phyloP scores from a whole-genome alignment of 2,888 invertebrate species.

The Dynastes hyllus region DNA sequence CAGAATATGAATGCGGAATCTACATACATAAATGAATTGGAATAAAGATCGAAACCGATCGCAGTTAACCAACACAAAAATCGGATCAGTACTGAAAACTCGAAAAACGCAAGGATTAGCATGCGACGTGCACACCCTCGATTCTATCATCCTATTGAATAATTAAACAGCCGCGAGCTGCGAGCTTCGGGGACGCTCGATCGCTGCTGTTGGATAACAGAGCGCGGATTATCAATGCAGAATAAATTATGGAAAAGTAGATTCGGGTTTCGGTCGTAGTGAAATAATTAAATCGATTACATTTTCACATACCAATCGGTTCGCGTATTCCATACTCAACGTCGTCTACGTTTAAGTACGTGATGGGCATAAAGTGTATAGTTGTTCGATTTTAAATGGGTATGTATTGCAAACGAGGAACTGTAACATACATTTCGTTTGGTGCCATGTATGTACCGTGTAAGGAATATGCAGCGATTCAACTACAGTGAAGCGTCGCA shows the following conservation, averaged over 20 bases:
- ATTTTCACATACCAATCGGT: conserved; percentile 17
- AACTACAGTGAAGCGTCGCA: too few relatives aligned
- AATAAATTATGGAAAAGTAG: conserved; percentile 32
- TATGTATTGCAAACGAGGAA: conserved; percentile 16
- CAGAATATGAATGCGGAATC: too few relatives aligned
- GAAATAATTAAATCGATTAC: conserved; percentile 33
- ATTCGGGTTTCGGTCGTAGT: conserved; percentile 30
- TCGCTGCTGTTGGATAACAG: conserved; percentile 11
- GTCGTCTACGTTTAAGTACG: background rate
- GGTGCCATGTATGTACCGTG: background rate
- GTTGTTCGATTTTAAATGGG: conserved; percentile 10
- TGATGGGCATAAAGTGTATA: background rate
- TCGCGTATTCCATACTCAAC: conserved; percentile 3
- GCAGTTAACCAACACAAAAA: conserved; percentile 10
- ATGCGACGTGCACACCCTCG: background rate
- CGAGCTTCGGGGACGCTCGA: background rate
- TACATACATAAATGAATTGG: background rate
- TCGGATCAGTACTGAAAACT: background rate
- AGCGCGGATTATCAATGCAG: conserved; percentile 25
- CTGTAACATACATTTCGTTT: conserved; percentile 12
- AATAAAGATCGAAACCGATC: background rate
- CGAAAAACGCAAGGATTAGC: conserved; percentile 2
- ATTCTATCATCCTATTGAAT: conserved; percentile 17
- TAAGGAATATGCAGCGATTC: too few relatives aligned
- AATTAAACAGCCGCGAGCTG: background rate